A percentile compares a stretch with the other conserved stretches of the same genome.
phyloP scores from a whole-genome alignment of 2,797 vertebrate species.

The Trachops cirrhosus region DNA sequence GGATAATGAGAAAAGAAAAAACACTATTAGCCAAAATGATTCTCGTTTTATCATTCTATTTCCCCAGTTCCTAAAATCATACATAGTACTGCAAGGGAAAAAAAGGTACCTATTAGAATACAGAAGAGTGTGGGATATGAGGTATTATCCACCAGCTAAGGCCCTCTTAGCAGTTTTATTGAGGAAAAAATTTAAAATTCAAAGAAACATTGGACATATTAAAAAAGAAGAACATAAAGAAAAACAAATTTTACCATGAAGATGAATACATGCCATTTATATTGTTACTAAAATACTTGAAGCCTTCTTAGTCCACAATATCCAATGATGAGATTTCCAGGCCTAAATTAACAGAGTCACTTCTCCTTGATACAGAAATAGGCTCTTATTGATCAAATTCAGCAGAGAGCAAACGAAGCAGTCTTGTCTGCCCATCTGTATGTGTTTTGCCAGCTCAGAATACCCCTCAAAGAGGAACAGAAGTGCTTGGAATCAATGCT shows the following conservation, averaged over 20 bases:
- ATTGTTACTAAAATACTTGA: slow-evolving; percentile 69
- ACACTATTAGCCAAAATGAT: neutral
- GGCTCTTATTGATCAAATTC: slow-evolving; percentile 88
- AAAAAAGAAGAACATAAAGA: neutral
- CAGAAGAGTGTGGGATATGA: neutral
- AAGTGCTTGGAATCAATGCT: slow-evolving; percentile 88
- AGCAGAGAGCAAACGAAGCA: slow-evolving; percentile 84
- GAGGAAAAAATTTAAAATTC: neutral
- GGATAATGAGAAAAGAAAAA: neutral
- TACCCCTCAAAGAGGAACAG: slow-evolving; percentile 85
- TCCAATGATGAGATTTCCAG: slow-evolving; percentile 82
- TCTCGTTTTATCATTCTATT: neutral
- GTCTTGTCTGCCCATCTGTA: slow-evolving; percentile 82
- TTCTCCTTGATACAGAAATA: slow-evolving; percentile 86
- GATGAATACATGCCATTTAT: slow-evolving; percentile 47
- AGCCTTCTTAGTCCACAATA: slow-evolving; percentile 70
- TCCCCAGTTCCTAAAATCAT: neutral
- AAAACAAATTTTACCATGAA: slow-evolving; percentile 57
- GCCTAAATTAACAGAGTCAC: slow-evolving; percentile 85
- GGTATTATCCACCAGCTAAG: neutral
- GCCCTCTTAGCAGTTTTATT: neutral
- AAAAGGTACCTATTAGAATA: neutral
- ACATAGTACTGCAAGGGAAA: neutral
- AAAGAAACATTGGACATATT: neutral
- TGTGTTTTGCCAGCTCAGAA: slow-evolving; percentile 84